Evolutionary conservation across 1,140 invertebrate genomes (phyloP), one percentile per base, ranked within the genome.

Genomic region (Colletes gigas): DNA sequence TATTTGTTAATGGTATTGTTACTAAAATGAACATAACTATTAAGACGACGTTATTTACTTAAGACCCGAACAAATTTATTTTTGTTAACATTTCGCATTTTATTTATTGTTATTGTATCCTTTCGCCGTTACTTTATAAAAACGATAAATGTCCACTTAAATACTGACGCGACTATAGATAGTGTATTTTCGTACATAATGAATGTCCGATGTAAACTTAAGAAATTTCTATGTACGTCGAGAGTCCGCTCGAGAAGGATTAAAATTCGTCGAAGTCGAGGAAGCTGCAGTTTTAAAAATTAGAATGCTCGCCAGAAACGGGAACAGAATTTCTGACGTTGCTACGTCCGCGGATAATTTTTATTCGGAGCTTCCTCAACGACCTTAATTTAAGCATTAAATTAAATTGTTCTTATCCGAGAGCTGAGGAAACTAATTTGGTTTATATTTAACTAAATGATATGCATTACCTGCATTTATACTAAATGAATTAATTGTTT

Each of bases 401-500:
- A n/a, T n/a, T n/a, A n/a, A n/a, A n/a, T n/a, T 15, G 66, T 70
- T 66, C 41, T 15, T 65, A 15, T 50, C 59, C 66, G 57, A 66
- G 54, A 41, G 17, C 8, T 15, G 39, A 17, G 30, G 52, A 52
- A 65, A 74, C 66, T 59, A 39, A 77, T 44, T 62, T 67, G 87
- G 89, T 92, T 92, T 90, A 91, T 89, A 91, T 91, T 90, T 89
- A 91, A 90, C 89, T 88, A 85, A 30, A 30, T 30, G 2, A 60
- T 73, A 59, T 47, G 12, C n/a, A 59, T 78, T 60, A 54, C 67
- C 47, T 19, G n/a, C 44, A 44, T 52, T 55, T n/a, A 55, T 54
- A 70, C 81, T 75, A 71, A 54, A 47, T 67, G 75, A 83, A 41
- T 57, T n/a, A n/a, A 44, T 66, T 21, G 54, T 80, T 60, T 80